Conservation (phyloP, 2,888 invertebrate species). For the Resseliella maxima region DNA sequence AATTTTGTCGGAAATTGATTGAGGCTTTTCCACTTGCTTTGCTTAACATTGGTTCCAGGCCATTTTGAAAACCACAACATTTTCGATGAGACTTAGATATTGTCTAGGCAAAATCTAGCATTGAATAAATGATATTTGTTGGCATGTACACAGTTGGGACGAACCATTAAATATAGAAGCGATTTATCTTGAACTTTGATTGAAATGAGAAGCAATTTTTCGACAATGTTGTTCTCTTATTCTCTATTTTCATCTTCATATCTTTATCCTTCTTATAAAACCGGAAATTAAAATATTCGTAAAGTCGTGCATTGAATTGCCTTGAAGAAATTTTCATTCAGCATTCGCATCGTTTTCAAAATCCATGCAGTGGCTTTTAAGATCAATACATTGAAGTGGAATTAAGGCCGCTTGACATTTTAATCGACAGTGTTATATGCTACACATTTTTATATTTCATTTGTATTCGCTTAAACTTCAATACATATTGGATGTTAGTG, state of each 20-base stretch:
- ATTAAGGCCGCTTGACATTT: not conserved
- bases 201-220: slow-evolving; percentile 21
- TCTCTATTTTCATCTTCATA: no score
- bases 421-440: not conserved
- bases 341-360: not conserved
- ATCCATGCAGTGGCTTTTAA: not conserved
- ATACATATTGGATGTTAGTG: not conserved
- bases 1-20: slow-evolving; percentile 50
- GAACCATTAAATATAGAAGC: slow-evolving; percentile 28
- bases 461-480: not conserved
- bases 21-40: not conserved
- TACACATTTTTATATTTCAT: not conserved
- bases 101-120: not conserved
- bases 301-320: not conserved
- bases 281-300: slow-evolving; percentile 21
- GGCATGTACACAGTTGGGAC: not conserved
- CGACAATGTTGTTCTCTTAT: not conserved
- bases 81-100: not conserved
- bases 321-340: not conserved
- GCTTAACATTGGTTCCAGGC: not conserved
- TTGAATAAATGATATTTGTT: slow-evolving; percentile 36
- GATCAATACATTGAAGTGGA: not conserved
- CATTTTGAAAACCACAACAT: not conserved
- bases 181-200: slow-evolving; percentile 38
- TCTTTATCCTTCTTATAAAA: not conserved